Conservation (phyloP, 2,113 vertebrate species). For the Gymnobelideus leadbeateri region DNA sequence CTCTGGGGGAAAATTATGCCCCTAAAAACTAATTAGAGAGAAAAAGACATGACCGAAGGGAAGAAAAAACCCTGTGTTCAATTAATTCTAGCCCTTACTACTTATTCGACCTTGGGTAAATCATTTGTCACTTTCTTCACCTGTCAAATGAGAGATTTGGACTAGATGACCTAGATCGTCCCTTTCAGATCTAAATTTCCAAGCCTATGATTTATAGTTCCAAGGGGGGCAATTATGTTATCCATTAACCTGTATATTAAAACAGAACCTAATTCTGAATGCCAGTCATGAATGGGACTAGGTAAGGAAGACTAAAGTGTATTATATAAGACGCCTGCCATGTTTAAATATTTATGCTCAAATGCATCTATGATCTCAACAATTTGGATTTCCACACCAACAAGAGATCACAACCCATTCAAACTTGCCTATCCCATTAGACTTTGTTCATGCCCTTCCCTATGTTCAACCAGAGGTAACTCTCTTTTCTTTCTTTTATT, state of each 20-base stretch:
- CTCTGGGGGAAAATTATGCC: neutral
- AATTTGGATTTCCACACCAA: neutral
- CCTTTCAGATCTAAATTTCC: neutral
- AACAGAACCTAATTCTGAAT: neutral
- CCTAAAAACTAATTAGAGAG: neutral
- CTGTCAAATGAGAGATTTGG: neutral
- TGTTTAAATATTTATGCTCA: neutral
- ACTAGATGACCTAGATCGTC: neutral
- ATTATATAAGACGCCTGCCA: neutral
- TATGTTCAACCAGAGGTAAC: neutral
- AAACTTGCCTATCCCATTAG: neutral
- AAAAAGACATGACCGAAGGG: neutral
- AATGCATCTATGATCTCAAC: neutral
- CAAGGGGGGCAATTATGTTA: neutral
- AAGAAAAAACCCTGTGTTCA: neutral
- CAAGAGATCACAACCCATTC: too few relatives aligned
- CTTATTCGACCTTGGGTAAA: neutral
- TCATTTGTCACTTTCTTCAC: neutral
- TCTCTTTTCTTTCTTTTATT: neutral
- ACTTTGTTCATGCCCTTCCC: neutral
- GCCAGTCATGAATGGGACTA: neutral
- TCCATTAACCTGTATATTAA: neutral
- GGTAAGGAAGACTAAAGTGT: neutral
- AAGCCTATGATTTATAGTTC: neutral
- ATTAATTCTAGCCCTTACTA: neutral